Base-by-base conservation (phyloP, 2,113 vertebrate species). In the Amphilophus citrinellus region DNA sequence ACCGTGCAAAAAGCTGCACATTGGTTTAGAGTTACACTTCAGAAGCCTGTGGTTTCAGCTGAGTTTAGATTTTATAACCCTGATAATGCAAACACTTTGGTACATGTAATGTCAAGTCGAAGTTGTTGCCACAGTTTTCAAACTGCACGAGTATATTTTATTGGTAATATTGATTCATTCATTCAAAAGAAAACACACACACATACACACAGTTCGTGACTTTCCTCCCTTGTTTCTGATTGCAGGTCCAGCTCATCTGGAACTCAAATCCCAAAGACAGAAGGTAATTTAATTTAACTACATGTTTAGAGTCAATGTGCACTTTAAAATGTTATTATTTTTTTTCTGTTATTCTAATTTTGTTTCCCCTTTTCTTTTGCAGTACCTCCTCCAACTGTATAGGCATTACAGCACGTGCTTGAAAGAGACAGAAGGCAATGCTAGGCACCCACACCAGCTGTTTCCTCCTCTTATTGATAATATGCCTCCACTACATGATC, bases 381-480 rank as follows among this genome's bases (percentile, higher is more conserved):
- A 96, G 96, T 95, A 53, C 95, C 96, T 27, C 88, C 95, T 87
- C 95, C 95, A 86, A 93, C 95, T 27, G 96, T 96, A 68, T 96
- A 94, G 91, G 88, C 85, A 79, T 78, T 10, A 22, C 7, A 10
- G 14, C 30, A 22, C 20, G 17, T 37, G 32, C 35, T 35, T 83
- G 22, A 56, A 56, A 61, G 22, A 53, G 42, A 58, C 61, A 63
- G 59, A 60, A 66, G 58, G 61, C 81, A 13, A 35, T 13, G 57
- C 30, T 59, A 66, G 32, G 32, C 53, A 60, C 61, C 75, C 61
- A 66, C 44, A 71, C 75, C 65, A 77, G 62, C 44, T 63, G 50
- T 75, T 79, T 79, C 57, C 77, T 30, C 37, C 10, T 79, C 75
- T 83, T 53, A 61, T 80, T 66, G 47, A 57, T 63, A 11, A 76